These are phyloP conservation scores for Heliconius congener DNA, from an alignment of 1,140 invertebrate genomes.

Conservation along the genomic window DNA sequence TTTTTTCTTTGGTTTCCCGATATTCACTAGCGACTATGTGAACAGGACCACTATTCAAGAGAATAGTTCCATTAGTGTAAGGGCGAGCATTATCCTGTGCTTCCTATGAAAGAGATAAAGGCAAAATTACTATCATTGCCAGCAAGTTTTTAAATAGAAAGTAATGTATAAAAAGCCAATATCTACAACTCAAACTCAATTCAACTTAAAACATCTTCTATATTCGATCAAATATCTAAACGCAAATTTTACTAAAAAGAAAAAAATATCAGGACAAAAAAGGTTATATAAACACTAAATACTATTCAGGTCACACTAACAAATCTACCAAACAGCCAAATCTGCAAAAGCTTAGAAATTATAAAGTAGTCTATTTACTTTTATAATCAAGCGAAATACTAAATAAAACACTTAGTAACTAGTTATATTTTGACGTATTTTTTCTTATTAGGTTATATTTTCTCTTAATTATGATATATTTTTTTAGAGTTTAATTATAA, in stretches of 20 bases:
- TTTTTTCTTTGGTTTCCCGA: slow-evolving; percentile 58
- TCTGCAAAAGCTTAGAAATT: neutral
- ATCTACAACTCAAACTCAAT: neutral
- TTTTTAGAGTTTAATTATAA: neutral
- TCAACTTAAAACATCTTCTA: neutral
- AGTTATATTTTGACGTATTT: neutral
- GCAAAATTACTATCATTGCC: neutral
- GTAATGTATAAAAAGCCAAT: neutral
- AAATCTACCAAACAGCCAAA: slow-evolving; percentile 11
- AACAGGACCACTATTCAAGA: slow-evolving; percentile 64
- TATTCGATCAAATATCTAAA: too few relatives aligned
- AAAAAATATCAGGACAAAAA: neutral
- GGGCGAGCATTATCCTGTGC: slow-evolving; percentile 72
- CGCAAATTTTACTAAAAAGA: neutral
- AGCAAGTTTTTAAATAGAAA: neutral
- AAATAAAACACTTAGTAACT: neutral
- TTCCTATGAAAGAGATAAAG: slow-evolving; percentile 56
- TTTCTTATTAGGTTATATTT: neutral
- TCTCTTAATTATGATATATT: too few relatives aligned
- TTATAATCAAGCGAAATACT: slow-evolving; percentile 1
- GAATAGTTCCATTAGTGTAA: slow-evolving; percentile 74
- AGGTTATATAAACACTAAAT: neutral
- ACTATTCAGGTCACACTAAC: neutral
- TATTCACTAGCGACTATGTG: slow-evolving; percentile 72
- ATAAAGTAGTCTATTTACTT: neutral